phyloP scores from a whole-genome alignment of 2,888 invertebrate species.

The Tachystola acroxantha region DNA sequence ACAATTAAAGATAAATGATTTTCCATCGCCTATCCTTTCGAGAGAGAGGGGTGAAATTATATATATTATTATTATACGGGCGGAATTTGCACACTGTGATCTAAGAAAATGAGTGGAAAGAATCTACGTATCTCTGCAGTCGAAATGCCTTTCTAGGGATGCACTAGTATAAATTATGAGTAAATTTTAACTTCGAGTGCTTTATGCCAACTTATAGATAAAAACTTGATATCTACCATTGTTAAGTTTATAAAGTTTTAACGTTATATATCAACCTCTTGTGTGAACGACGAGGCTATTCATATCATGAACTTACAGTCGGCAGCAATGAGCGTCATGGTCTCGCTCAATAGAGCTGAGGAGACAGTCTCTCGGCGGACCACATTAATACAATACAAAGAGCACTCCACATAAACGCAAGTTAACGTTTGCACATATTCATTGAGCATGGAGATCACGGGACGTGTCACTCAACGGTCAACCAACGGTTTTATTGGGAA shows the following conservation, averaged over 20 bases:
- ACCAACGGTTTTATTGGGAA: conserved; percentile 49
- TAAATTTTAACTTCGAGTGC: too few relatives aligned
- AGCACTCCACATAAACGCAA: conserved; percentile 45
- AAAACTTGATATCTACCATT: too few relatives aligned
- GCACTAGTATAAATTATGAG: too few relatives aligned
- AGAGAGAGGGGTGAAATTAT: too few relatives aligned
- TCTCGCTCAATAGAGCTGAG: conserved; percentile 5
- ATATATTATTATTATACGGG: too few relatives aligned
- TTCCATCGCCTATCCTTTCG: too few relatives aligned
- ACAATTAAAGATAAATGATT: too few relatives aligned
- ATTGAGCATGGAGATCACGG: conserved; percentile 49
- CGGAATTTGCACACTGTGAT: too few relatives aligned
- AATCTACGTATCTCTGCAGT: too few relatives aligned
- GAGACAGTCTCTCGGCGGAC: conserved; percentile 15
- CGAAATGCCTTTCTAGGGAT: too few relatives aligned
- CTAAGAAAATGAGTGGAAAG: too few relatives aligned
- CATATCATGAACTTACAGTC: not conserved
- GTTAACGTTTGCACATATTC: conserved; percentile 38
- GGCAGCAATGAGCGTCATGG: not conserved
- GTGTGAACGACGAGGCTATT: not conserved
- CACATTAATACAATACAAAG: conserved; percentile 38
- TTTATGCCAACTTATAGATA: too few relatives aligned
- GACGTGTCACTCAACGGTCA: conserved; percentile 69
- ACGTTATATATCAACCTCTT: not conserved
- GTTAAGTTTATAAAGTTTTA: conserved; percentile 28